Percentiles rank a stretch among this genome's conserved stretches.
Evolutionary conservation across 2,888 invertebrate genomes (phyloP).

Genomic region (Melanotus villosus): DNA sequence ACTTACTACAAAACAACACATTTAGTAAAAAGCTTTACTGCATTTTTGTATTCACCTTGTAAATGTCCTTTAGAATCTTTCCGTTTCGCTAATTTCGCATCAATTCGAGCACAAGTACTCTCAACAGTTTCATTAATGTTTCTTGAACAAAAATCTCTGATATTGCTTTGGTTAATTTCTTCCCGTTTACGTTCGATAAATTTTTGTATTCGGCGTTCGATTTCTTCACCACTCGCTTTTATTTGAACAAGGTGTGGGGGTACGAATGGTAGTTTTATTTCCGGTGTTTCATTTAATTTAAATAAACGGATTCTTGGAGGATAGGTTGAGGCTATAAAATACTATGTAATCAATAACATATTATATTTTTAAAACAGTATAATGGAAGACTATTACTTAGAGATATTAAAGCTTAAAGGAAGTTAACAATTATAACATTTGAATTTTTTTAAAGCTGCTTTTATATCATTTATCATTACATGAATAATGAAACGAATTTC

Average conservation of each 20-base stretch:
- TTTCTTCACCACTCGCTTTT: constrained; percentile 76
- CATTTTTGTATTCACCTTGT: constrained; percentile 74
- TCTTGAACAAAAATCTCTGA: constrained; percentile 71
- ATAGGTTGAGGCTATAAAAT: constrained; percentile 46
- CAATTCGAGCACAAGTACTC: constrained; percentile 82
- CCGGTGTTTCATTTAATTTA: constrained; percentile 58
- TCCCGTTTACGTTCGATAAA: constrained; percentile 83
- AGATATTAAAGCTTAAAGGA: too few species aligned
- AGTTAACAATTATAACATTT: too few species aligned
- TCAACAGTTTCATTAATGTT: constrained; percentile 65
- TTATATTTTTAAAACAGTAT: too few species aligned
- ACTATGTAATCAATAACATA: constrained; percentile 21
- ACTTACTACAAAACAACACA: constrained; percentile 71
- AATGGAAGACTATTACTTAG: too few species aligned
- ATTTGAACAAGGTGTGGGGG: constrained; percentile 77
- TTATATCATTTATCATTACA: too few species aligned
- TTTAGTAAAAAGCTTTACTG: constrained; percentile 45
- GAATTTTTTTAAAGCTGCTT: too few species aligned
- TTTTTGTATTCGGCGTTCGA: constrained; percentile 79
- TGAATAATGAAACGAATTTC: too few species aligned
- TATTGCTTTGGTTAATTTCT: constrained; percentile 81
- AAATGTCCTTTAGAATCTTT: constrained; percentile 86
- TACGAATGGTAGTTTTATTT: constrained; percentile 59
- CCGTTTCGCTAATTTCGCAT: constrained; percentile 79
- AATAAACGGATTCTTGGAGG: constrained; percentile 51